A percentile compares a stretch with the other conserved stretches of the same genome.
phyloP scores from a whole-genome alignment of 1,140 invertebrate species.

The Probaryconus sp. region DNA sequence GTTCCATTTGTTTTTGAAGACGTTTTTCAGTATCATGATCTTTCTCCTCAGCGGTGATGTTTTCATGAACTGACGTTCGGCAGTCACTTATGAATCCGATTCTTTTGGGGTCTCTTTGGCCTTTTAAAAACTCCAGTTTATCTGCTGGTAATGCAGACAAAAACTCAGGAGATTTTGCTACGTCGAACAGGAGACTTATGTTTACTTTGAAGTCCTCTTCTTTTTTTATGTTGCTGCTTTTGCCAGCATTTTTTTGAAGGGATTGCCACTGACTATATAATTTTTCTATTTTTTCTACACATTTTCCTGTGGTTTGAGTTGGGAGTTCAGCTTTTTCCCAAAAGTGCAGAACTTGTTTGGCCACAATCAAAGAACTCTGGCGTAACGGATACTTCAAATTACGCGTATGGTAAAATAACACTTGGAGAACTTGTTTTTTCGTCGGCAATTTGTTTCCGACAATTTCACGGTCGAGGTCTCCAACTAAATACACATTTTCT shows the following conservation, averaged over 20 bases:
- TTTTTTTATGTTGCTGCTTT: constrained; percentile 17
- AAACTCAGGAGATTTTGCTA: constrained; percentile 23
- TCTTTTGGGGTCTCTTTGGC: constrained; percentile 28
- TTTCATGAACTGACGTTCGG: background rate
- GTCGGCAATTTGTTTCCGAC: constrained; percentile 5
- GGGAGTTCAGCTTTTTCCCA: constrained; percentile 44
- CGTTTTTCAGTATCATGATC: background rate
- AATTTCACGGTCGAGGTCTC: background rate
- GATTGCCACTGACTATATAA: constrained; percentile 15
- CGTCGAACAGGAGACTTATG: constrained; percentile 31
- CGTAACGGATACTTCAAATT: constrained; percentile 4
- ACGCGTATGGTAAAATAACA: constrained; percentile 25
- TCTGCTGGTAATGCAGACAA: constrained; percentile 3
- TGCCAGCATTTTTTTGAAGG: constrained; percentile 26
- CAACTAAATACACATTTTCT: constrained; percentile 12
- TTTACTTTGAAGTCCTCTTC: constrained; percentile 21
- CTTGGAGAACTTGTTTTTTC: constrained; percentile 21
- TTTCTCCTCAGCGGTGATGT: constrained; percentile 8
- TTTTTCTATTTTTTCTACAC: constrained; percentile 32
- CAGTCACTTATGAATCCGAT: constrained; percentile 19
- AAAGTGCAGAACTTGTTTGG: constrained; percentile 22
- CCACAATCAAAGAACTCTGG: constrained; percentile 4
- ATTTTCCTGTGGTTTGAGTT: constrained; percentile 14
- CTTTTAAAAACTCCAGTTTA: constrained; percentile 20
- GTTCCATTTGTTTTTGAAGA: constrained; percentile 1